Percentiles rank a stretch among this genome's conserved stretches.
These are phyloP conservation scores for Rhynchotus rufescens DNA, from an alignment of 2,797 vertebrate genomes.

Conservation along the genomic window DNA sequence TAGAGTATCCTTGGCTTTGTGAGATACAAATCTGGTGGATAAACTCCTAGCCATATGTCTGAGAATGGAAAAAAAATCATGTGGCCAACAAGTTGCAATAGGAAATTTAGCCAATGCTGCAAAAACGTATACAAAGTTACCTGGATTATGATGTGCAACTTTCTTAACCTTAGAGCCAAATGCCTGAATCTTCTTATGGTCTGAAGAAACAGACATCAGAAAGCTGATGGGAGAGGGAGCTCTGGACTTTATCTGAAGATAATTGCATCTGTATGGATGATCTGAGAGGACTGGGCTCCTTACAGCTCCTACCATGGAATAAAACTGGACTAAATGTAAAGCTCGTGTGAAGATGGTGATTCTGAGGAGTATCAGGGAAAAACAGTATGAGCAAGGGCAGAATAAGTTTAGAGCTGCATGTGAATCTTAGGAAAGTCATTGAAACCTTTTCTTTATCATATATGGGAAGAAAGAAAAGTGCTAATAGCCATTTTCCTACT, in stretches of 20 bases:
- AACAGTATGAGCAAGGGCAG: background rate
- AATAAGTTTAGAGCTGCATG: background rate
- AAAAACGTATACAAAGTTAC: background rate
- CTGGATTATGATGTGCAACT: background rate
- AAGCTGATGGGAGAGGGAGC: background rate
- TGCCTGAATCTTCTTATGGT: background rate
- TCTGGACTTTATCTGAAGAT: background rate
- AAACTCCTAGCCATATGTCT: background rate
- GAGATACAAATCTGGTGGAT: background rate
- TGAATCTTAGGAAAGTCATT: background rate
- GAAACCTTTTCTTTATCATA: background rate
- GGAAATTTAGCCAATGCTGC: background rate
- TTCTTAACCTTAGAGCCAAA: background rate
- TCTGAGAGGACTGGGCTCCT: background rate
- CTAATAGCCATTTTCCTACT: background rate
- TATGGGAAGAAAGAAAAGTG: background rate
- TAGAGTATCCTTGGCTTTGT: background rate
- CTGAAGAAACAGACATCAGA: background rate
- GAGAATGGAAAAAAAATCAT: background rate
- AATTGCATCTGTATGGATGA: background rate
- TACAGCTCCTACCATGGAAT: rapidly evolving
- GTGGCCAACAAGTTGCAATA: background rate
- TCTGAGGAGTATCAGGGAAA: background rate
- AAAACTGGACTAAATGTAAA: background rate
- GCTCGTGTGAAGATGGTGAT: background rate